A percentile compares a stretch with the other conserved stretches of the same genome.
Evolutionary conservation across 2,888 invertebrate genomes (phyloP).

Genomic region (Campopleginae sp.): DNA sequence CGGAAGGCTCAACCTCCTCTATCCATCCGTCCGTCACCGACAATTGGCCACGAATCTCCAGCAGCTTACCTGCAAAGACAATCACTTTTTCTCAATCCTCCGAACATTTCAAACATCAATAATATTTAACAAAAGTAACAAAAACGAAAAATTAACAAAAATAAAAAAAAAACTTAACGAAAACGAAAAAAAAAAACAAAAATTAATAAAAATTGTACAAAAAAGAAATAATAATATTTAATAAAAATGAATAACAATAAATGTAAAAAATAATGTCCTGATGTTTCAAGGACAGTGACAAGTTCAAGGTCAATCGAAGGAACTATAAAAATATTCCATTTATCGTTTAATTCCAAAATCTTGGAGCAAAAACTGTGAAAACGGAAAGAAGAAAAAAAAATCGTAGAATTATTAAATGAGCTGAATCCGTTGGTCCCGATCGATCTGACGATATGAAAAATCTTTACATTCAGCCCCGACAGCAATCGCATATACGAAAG

Average conservation of each 20-base stretch:
- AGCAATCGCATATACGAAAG: constrained; percentile 41
- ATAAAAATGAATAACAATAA: not conserved
- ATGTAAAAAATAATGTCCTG: too few relatives aligned
- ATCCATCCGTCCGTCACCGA: constrained; percentile 76
- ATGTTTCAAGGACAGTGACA: not conserved
- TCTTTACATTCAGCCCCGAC: too few relatives aligned
- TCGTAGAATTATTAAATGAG: not conserved
- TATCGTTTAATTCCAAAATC: not conserved
- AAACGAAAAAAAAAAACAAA: too few relatives aligned
- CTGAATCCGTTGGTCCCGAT: not conserved
- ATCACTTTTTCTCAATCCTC: not conserved
- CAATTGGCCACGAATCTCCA: constrained; percentile 70
- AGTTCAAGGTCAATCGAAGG: not conserved
- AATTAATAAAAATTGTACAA: not conserved
- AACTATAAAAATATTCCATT: not conserved
- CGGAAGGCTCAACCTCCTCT: constrained; percentile 73
- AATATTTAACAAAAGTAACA: too few relatives aligned
- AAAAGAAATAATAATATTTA: not conserved
- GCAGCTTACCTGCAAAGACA: constrained; percentile 74
- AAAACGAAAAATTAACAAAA: not conserved
- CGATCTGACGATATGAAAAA: too few relatives aligned
- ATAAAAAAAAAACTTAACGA: not conserved
- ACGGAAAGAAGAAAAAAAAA: too few relatives aligned
- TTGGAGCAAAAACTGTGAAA: too few relatives aligned
- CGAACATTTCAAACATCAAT: not conserved